Evolutionary conservation across 2,888 invertebrate genomes (phyloP), one percentile per base, ranked within the genome.

Genomic region (Ligdia adustata): DNA sequence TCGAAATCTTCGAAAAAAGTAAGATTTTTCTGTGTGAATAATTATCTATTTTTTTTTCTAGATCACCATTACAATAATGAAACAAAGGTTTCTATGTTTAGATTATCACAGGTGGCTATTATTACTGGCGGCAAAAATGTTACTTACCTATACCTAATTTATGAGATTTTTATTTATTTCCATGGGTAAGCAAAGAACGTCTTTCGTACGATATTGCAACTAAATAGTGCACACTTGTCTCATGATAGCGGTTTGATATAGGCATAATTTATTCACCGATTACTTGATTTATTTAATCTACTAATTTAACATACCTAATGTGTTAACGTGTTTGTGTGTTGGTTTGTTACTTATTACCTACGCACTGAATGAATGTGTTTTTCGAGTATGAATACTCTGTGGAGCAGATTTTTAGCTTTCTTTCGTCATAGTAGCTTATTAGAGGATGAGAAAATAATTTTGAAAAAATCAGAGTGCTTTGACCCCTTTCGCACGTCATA

Each of bases 1-100:
- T 24, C 24, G 24, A 24, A 35, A 24, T 24, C 20, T 27, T 28
- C 28, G 22, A 13, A 43, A 26, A 13, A 26, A 9, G 33, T 41
- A 41, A 51, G 28, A 16, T 46, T 4, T 50, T 56, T 47, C 62
- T 60, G 38, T 22, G 4, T 15, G 11, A 11, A 20, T 26, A 22
- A 62, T 56, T 24, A 24, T 24, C 24, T 24, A 24, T 24, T 24
- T 24, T 24, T 24, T 24, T n/a, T 24, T 24, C 24, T 24, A 24
- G 24, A 24, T 24, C 5, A 24, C 24, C 24, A 24, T 24, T 24
- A 24, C 24, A 24, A 24, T 35, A 62, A 56, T 22, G 24, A 24
- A 24, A 24, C 24, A 24, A 24, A 24, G 24, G 24, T 24, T 24
- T 31, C 31, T 31, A 31, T 14, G 14, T 31, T 16, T 31, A 32